Percentiles rank a stretch among this genome's conserved stretches.
phyloP scores from a whole-genome alignment of 2,113 vertebrate genomes.

The Grallaria varia region DNA sequence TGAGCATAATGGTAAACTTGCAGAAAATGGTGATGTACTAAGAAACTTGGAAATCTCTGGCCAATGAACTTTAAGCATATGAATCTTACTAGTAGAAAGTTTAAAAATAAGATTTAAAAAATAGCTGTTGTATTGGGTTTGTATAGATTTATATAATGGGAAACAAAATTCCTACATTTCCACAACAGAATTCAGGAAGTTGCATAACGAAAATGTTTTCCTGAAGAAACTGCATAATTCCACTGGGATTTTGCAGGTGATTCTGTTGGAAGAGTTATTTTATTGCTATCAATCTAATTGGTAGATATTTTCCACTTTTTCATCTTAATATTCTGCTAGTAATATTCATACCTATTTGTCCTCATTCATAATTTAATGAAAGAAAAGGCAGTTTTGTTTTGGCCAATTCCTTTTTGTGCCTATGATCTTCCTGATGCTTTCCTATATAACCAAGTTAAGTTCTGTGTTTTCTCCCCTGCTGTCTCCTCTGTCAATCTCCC shows the following conservation, averaged over 20 bases:
- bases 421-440: neutral
- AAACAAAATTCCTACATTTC: neutral
- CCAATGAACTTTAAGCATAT: conserved; percentile 5
- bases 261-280: neutral
- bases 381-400: neutral
- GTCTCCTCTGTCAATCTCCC: conserved; percentile 63
- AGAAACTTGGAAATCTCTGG: conserved; percentile 12
- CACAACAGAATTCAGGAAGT: neutral
- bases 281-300: neutral
- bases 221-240: neutral
- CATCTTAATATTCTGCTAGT: neutral
- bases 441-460: conserved; percentile 17
- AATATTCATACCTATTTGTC: neutral
- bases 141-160: neutral
- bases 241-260: neutral
- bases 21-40: neutral
- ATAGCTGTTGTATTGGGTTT: neutral
- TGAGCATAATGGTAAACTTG: neutral
- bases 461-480: conserved; percentile 20
- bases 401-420: neutral
- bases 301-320: neutral
- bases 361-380: neutral
- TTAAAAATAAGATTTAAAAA: neutral
- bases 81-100: conserved; percentile 45
- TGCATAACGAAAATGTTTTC: neutral